Conservation (phyloP, 2,888 invertebrate genomes). For the Melipona bicolor region DNA sequence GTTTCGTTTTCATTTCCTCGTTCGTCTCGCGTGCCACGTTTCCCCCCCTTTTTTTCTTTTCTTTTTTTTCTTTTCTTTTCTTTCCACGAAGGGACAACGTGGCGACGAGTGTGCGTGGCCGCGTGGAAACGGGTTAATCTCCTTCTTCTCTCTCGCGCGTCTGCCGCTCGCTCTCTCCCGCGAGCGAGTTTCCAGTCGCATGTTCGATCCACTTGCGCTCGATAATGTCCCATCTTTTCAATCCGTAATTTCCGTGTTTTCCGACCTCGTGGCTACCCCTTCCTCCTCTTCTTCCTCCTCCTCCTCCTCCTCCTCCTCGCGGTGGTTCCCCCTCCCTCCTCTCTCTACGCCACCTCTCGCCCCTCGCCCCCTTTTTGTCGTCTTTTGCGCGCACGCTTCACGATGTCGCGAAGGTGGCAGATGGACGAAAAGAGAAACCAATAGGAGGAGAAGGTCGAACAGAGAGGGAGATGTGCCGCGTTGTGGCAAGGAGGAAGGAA, state of each 20-base stretch:
- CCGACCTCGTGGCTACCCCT: constrained; percentile 63
- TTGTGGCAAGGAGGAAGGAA: constrained; percentile 34
- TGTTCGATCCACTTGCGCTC: constrained; percentile 45
- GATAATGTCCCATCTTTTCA: constrained; percentile 51
- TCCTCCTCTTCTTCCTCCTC: constrained; percentile 24
- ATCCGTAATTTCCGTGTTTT: constrained; percentile 63
- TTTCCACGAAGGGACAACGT: background rate
- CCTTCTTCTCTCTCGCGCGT: too few relatives aligned
- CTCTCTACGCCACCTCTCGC: too few relatives aligned
- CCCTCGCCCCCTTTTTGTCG: constrained; percentile 12
- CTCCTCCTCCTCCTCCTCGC: background rate
- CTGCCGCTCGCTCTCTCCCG: background rate
- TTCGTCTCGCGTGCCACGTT: too few relatives aligned
- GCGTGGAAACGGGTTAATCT: background rate
- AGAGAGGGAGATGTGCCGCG: constrained; percentile 11
- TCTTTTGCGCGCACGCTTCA: constrained; percentile 50
- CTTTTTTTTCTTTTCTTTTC: too few relatives aligned
- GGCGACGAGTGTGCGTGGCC: background rate
- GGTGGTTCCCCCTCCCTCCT: background rate
- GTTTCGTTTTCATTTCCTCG: background rate
- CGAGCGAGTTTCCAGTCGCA: constrained; percentile 29
- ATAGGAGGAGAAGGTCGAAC: constrained; percentile 18
- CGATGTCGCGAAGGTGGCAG: constrained; percentile 62
- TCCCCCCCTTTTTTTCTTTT: too few relatives aligned
- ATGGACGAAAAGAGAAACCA: constrained; percentile 45